These are phyloP conservation scores for Acanthiza pusilla DNA, from an alignment of 2,797 vertebrate species.

Conservation along the genomic window DNA sequence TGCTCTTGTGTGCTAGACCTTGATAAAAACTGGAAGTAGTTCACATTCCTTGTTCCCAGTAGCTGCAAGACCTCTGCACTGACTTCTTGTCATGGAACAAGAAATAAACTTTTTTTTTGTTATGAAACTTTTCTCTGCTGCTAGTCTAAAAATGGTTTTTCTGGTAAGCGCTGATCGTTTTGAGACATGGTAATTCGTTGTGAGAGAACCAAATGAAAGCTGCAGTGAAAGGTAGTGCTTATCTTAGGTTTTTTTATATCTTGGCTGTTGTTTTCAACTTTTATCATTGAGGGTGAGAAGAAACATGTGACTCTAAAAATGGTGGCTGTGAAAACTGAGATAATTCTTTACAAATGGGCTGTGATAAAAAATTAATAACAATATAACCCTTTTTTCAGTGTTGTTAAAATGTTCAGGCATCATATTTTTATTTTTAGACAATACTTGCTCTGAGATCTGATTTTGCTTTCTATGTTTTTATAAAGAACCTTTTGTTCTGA, in stretches of 20 bases:
- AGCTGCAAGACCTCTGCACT: neutral
- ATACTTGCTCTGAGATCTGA: neutral
- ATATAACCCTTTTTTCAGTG: neutral
- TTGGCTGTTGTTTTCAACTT: neutral
- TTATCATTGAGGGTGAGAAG: neutral
- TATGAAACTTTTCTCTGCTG: neutral
- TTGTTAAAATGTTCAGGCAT: neutral
- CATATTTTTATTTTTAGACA: neutral
- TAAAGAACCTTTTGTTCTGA: slow-evolving; percentile 4
- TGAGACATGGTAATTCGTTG: neutral
- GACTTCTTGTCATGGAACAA: neutral
- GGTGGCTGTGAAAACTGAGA: neutral
- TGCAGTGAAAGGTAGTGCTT: neutral
- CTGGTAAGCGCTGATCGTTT: neutral
- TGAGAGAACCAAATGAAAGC: neutral
- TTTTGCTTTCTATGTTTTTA: neutral
- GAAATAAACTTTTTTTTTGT: neutral
- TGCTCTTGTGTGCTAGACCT: accelerated
- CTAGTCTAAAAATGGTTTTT: neutral
- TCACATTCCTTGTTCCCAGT: neutral
- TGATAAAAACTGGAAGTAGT: neutral
- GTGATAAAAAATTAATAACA: neutral
- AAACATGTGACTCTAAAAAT: neutral
- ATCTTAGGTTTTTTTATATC: neutral
- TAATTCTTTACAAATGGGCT: neutral